Evolutionary conservation across 1,140 invertebrate genomes (phyloP), one percentile per base, ranked within the genome.

Genomic region (Panagrolaimus sp.): DNA sequence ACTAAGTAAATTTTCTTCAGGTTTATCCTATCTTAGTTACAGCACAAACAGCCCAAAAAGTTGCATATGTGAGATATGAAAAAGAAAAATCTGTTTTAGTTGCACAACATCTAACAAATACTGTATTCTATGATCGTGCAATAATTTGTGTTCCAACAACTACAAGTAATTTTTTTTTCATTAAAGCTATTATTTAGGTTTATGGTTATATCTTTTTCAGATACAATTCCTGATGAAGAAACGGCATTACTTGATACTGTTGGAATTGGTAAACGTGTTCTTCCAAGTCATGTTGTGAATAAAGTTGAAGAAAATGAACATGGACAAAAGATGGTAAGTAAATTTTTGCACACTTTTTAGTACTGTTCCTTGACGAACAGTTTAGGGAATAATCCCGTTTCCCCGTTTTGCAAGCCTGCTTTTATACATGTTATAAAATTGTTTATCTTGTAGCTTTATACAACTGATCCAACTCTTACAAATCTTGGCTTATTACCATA

Each of bases 91-190:
- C 89, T 73, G 93, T 95, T 10, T 89, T 90, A 17, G 90, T 98
- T 10, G 93, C 94, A 4, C 91, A 96, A 76, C 96, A 99, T 84
- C 89, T 98, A 85, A 98, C 93, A 4, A 98, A 98, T 83, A 98
- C 94, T 0, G 95, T 98, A 32, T 98, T 98, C 83, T 96, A 98
- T 80, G 96, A 99, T 83, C 88, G 95, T 71, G 95, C 95, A 8
- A 84, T 99, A 1, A 94, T 98, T 73, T 92, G 98, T 26, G 91
- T 94, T 26, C 94, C 94, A 0, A 90, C 91, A 76, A 88, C 89
- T 76, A 85, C 86, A 73, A 85, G 87, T 84, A 89, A 79, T 81
- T 80, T 63, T 21, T 46, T 65, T 72, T 14, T 43, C 38, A 68
- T 6, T 43, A 58, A n/a, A n/a, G n/a, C n/a, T n/a, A n/a, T n/a